Percentiles rank a stretch among this genome's conserved stretches.
Evolutionary conservation across 1,140 invertebrate species (phyloP).

Genomic region (Danaus plexippus): DNA sequence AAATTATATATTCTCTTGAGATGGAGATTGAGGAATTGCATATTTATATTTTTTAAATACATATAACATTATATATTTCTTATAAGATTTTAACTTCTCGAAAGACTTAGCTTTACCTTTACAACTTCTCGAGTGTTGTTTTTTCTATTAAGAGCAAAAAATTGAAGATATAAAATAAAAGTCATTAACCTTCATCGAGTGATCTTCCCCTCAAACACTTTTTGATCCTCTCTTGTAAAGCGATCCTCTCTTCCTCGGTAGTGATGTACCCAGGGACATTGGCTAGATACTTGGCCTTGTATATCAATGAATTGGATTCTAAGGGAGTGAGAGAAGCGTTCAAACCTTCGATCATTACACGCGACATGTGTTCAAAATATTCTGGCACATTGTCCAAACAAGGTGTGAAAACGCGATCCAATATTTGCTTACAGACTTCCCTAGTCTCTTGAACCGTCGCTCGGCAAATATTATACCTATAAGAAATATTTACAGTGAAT

Average conservation of each 20-base stretch:
- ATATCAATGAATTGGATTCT: conserved; percentile 25
- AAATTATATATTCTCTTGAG: conserved; percentile 7
- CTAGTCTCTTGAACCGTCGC: conserved; percentile 47
- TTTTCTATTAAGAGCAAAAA: no score
- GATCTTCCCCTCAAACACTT: conserved; percentile 8
- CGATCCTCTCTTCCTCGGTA: conserved; percentile 20
- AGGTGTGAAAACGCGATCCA: conserved; percentile 41
- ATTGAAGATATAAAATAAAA: not conserved
- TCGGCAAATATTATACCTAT: conserved; percentile 72
- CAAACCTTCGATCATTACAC: conserved; percentile 47
- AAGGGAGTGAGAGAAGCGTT: conserved; percentile 29
- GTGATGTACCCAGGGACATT: conserved; percentile 39
- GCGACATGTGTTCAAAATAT: conserved; percentile 53
- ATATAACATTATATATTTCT: conserved; percentile 75
- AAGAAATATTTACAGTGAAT: conserved; percentile 40
- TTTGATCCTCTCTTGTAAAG: conserved; percentile 11
- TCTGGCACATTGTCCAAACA: conserved; percentile 46
- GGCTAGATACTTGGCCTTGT: conserved; percentile 27
- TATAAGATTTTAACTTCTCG: no score
- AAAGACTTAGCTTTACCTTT: no score
- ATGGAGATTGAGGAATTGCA: no score
- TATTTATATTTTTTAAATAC: no score
- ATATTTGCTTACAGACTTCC: conserved; percentile 39
- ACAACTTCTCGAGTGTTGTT: no score
- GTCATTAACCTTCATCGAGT: conserved; percentile 4